A percentile compares a stretch with the other conserved stretches of the same genome.
Conservation (phyloP, 1,140 invertebrate species). For the Leptinotarsa defecta region DNA sequence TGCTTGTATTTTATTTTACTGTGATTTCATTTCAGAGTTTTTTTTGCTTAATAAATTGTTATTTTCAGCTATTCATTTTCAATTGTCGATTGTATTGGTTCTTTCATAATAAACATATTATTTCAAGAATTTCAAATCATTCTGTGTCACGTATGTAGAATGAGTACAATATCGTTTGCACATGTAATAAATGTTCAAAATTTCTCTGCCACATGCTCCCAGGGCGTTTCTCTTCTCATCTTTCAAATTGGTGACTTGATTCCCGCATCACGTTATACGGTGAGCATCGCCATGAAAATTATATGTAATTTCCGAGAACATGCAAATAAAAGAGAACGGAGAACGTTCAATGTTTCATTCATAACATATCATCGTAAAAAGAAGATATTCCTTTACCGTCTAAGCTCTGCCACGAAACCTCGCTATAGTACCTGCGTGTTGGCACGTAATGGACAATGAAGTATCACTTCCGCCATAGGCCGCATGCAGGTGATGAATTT, state of each 20-base stretch:
- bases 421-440: background rate
- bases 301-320: slow-evolving; percentile 3
- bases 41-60: no score
- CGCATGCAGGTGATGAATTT: background rate
- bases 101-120: no score
- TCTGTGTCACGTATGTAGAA: no score
- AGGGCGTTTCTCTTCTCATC: no score
- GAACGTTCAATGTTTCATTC: slow-evolving; percentile 1
- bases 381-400: slow-evolving; percentile 8
- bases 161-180: no score
- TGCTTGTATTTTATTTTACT: no score
- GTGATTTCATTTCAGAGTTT: no score
- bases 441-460: background rate
- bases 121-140: no score
- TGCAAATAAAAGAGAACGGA: slow-evolving; percentile 6
- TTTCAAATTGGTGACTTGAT: background rate
- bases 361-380: slow-evolving; percentile 4
- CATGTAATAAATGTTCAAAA: no score
- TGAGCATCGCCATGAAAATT: slow-evolving; percentile 2
- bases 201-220: no score
- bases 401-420: background rate
- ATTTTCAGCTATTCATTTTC: no score
- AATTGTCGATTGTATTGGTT: no score
- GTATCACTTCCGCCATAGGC: slow-evolving; percentile 4
- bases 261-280: background rate